Base-by-base conservation (phyloP, 2,888 invertebrate species). In the Antheraea assamensis region DNA sequence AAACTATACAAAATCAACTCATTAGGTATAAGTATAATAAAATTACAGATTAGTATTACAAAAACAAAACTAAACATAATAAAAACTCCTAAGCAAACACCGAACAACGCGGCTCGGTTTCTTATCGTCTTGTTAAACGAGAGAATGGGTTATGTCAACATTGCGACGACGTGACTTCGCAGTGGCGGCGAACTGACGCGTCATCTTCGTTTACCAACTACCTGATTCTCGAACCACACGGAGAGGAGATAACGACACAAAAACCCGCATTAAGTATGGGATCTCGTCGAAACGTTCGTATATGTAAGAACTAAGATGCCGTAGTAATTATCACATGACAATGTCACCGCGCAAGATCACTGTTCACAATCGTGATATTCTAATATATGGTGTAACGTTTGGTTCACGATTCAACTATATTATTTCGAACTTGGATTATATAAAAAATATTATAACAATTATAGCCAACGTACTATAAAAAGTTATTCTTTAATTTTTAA, bases 91-190 rank as follows among this genome's bases (percentile, higher is more conserved):
- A 52, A 73, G 52, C 71, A 55, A 35, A 61, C 58, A 58, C 10
- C 71, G 27, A 52, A 31, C 52, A 27, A 42, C 35, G 42, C 68
- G 30, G 49, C 49, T 66, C 71, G 35, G 61, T 27, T 49, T 79
- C 78, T 79, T 79, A 81, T 79, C 79, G 73, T 74, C 71, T 75
- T 73, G 77, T 77, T 76, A 79, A 80, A 75, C 76, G 74, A 76
- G 77, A 80, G 76, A 84, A 83, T 81, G 75, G 74, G 72, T 81
- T 81, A 72, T 80, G 80, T 83, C 82, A 85, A 84, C 81, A 83
- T 73, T 71, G 71, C 71, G 70, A 71, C 77, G 75, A 74, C 78
- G 55, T 68, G 68, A 71, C 70, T 71, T 74, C 74, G 66, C 72
- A 75, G 35, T 70, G 55, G 47, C 71, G 58, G 74, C 70, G 72